Evolutionary conservation across 2,113 vertebrate genomes (phyloP).

Genomic region (Illadopsis cleaveri): DNA sequence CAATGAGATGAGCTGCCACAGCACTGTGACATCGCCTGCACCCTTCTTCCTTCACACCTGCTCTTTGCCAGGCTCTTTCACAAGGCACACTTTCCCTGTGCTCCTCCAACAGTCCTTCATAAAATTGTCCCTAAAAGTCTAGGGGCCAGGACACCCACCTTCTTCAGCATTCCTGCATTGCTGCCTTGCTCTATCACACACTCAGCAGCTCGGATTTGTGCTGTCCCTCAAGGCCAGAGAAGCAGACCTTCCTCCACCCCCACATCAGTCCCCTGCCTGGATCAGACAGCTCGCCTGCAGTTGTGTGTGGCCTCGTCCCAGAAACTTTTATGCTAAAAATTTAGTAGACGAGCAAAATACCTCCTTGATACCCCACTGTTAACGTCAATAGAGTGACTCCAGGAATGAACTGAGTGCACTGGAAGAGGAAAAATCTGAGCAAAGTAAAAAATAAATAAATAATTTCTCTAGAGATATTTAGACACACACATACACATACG

Average conservation of each 20-base stretch:
- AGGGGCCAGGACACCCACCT: neutral
- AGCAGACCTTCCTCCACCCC: neutral
- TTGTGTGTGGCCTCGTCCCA: neutral
- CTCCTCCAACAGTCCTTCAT: neutral
- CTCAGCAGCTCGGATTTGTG: neutral
- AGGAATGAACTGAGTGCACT: neutral
- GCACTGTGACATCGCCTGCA: neutral
- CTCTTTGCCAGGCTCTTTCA: neutral
- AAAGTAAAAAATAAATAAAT: conserved; percentile 35
- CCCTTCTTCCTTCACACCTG: neutral
- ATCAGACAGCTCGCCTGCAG: neutral
- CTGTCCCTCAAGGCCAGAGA: neutral
- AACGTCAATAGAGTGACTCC: neutral
- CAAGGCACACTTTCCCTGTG: neutral
- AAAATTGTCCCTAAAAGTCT: neutral
- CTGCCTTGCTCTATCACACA: neutral
- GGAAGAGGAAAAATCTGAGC: neutral
- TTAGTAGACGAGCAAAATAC: neutral
- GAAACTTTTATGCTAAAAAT: neutral
- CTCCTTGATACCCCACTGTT: neutral
- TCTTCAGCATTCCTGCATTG: neutral
- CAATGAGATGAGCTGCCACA: neutral
- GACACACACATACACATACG: neutral
- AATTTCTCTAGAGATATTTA: neutral
- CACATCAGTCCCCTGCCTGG: neutral